Evolutionary conservation across 2,797 vertebrate genomes (phyloP).

Genomic region (Pseudochaenichthys georgianus): DNA sequence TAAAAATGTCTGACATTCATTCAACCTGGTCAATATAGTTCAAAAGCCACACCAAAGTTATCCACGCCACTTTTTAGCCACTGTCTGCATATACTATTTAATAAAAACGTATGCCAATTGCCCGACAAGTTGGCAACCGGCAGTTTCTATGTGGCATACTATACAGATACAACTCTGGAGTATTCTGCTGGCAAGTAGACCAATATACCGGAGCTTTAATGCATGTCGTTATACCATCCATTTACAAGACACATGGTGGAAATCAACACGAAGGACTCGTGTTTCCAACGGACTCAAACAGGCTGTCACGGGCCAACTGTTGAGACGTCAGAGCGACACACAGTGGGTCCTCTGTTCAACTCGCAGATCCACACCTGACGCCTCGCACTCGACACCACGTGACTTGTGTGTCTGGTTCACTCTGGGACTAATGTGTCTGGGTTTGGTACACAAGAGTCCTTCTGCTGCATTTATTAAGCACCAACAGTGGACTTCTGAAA

Average conservation of each 20-base stretch:
- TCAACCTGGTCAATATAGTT: too few relatives aligned
- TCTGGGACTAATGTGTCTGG: background rate
- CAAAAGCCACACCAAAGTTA: too few relatives aligned
- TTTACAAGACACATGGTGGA: background rate
- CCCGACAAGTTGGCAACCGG: too few relatives aligned
- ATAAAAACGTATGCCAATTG: too few relatives aligned
- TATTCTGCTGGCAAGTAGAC: background rate
- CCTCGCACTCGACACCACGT: background rate
- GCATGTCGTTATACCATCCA: background rate
- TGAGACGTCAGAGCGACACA: background rate
- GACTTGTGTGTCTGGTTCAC: background rate
- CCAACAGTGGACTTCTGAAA: background rate
- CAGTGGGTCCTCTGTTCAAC: constrained; percentile 10
- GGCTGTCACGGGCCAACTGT: constrained; percentile 28
- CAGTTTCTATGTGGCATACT: too few relatives aligned
- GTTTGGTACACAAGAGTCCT: background rate
- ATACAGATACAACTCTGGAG: background rate
- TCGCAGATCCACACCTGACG: background rate
- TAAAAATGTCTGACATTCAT: too few relatives aligned
- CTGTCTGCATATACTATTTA: too few relatives aligned
- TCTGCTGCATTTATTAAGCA: too few relatives aligned
- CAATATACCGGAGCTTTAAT: too few relatives aligned
- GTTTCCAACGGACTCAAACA: background rate
- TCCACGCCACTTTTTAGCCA: too few relatives aligned
- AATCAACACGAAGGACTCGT: background rate